Base-by-base conservation (phyloP, 2,888 invertebrate species). In the Cheilosia pagana region DNA sequence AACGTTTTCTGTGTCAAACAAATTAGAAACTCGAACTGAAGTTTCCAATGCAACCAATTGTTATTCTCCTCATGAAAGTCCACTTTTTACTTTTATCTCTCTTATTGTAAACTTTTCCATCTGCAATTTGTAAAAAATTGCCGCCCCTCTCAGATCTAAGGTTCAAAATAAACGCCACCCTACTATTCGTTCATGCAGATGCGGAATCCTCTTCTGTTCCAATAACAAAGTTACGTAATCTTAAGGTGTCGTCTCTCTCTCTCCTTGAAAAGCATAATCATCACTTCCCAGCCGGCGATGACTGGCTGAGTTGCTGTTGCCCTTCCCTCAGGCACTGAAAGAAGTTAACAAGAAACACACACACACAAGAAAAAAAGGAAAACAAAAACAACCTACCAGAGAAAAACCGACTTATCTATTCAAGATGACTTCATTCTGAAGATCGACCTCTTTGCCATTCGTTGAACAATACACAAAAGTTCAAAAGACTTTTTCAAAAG, bases 371-470 rank as follows among this genome's bases (percentile, higher is more conserved):
- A 28, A 28, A 1, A 28, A 28, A 28, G 28, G 45, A 67, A 60
- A 81, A 67, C 48, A 67, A 74, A 76, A 74, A 76, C 77, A 77
- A 82, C 65, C 71, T 59, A 53, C 50, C 14, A 48, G n/a, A 1
- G 39, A 67, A 60, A 62, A 43, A 31, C 19, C 41, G 41, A 43
- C 63, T 57, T 76, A 77, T 65, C 41, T 65, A 67, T 71, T 82
- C 62, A 67, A 67, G 60, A 72, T 82, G 78, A 82, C 72, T 82
- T 77, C 72, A 67, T 68, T 77, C 16, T 48, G 67, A 72, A 68
- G 67, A 72, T 16, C 28, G 28, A 23, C 63, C 43, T 60, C 76
- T 55, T 68, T 68, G 53, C 12, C 19, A 14, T 65, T 48, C 21
- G 16, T 12, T 16, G n/a, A 28, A 45, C 59, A 65, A 52, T 23